phyloP scores from a whole-genome alignment of 2,888 invertebrate genomes.

The Acanthosepion esculentum region DNA sequence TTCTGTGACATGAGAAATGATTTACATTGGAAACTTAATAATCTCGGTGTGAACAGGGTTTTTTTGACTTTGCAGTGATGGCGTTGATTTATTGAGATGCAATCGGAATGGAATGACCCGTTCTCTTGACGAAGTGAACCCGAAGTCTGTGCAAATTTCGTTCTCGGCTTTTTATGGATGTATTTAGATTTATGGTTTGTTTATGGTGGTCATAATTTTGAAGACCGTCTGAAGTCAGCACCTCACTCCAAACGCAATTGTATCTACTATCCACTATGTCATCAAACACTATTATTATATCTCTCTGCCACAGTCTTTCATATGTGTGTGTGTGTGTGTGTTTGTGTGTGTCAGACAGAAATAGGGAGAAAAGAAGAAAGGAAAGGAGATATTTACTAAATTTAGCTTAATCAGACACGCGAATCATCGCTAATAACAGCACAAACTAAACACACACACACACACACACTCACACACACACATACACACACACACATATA shows the following conservation, averaged over 20 bases:
- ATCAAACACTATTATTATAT: not conserved
- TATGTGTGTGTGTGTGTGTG: not conserved
- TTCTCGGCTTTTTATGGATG: not conserved
- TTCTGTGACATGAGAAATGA: not conserved
- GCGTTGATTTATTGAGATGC: not conserved
- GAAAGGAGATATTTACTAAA: no score
- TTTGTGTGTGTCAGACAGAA: not conserved
- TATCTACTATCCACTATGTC: no score
- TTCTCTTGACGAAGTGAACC: not conserved
- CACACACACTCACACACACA: no score
- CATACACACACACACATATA: no score
- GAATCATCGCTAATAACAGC: no score
- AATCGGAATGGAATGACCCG: not conserved
- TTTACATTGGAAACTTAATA: not conserved
- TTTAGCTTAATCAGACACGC: no score
- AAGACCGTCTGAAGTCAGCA: not conserved
- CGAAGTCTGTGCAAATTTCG: not conserved
- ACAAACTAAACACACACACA: no score
- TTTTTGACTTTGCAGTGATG: not conserved
- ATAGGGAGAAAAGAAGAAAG: no score
- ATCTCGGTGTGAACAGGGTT: not conserved
- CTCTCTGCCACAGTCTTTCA: not conserved
- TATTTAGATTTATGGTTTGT: not conserved
- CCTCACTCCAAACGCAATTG: no score
- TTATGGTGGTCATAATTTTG: not conserved